Conservation (phyloP, 2,797 vertebrate genomes). For the Petrocephalus schoutedeni region DNA sequence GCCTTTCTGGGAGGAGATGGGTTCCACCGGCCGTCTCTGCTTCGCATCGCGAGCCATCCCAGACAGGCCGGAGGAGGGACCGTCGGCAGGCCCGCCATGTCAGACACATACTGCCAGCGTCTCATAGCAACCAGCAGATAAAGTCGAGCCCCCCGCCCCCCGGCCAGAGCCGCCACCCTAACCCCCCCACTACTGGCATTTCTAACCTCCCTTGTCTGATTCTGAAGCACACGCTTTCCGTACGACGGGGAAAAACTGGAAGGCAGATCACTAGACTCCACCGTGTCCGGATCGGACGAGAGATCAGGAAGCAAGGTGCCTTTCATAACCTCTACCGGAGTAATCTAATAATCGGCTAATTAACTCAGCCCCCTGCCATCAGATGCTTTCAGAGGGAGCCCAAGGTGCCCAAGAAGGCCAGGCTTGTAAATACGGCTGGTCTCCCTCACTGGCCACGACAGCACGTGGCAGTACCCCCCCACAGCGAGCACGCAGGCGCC, state of each 20-base stretch:
- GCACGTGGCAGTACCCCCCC: neutral
- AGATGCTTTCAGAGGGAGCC: too few relatives aligned
- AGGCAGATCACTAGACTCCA: neutral
- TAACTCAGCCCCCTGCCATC: too few relatives aligned
- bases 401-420: neutral
- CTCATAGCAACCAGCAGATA: neutral
- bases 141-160: neutral
- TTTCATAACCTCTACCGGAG: neutral
- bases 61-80: neutral
- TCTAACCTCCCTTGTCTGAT: neutral
- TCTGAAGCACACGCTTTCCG: neutral
- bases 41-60: neutral
- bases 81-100: neutral
- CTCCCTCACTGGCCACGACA: neutral
- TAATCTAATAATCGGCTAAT: neutral
- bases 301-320: neutral
- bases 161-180: too few relatives aligned
- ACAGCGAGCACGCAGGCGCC: too few relatives aligned
- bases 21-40: neutral
- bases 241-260: neutral
- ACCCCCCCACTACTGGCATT: neutral
- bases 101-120: neutral
- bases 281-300: neutral
- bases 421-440: neutral
- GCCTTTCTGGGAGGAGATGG: neutral